Conservation (phyloP, 2,113 vertebrate species). For the Seriola rivoliana region DNA sequence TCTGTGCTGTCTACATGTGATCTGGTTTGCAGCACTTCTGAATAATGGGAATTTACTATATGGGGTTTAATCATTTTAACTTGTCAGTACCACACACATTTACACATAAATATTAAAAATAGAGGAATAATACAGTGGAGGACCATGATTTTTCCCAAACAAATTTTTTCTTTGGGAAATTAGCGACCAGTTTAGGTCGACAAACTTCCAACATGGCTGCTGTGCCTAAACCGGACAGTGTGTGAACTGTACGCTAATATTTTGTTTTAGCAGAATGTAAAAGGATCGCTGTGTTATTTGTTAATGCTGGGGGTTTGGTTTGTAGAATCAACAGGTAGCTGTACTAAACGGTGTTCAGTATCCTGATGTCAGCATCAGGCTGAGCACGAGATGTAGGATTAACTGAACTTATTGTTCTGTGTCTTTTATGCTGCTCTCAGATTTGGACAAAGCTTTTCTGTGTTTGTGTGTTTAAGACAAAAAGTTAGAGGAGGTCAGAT, state of each 20-base stretch:
- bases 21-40: too few relatives aligned
- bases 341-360: not conserved
- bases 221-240: not conserved
- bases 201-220: not conserved
- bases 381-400: not conserved
- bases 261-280: not conserved
- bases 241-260: not conserved
- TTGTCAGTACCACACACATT: not conserved
- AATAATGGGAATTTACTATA: not conserved
- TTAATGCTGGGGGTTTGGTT: not conserved
- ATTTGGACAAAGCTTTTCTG: not conserved
- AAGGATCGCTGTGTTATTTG: not conserved
- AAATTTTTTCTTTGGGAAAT: not conserved
- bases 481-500: conserved; percentile 64
- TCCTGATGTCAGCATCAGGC: not conserved
- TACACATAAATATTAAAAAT: not conserved
- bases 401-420: not conserved
- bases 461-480: conserved; percentile 35
- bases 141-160: not conserved
- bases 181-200: not conserved
- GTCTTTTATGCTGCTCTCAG: conserved; percentile 3
- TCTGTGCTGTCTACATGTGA: conserved; percentile 38
- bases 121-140: not conserved
- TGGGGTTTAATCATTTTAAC: not conserved
- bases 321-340: conserved; percentile 1